Evolutionary conservation across 2,113 vertebrate species (phyloP), one percentile per base, ranked within the genome.

Genomic region (Hirundichthys speculiger): DNA sequence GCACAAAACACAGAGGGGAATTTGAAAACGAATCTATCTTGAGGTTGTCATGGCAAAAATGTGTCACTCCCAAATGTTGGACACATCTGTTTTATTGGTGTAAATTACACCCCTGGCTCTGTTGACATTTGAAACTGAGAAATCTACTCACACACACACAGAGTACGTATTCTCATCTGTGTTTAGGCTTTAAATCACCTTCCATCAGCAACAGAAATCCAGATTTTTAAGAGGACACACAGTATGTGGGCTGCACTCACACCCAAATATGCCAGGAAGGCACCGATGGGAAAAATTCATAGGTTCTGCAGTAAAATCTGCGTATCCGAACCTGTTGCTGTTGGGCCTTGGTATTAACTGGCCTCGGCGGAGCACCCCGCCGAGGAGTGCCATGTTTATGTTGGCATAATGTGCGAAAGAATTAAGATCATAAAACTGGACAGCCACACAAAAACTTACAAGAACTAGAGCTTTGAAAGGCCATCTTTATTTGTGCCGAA

Each of bases 351-450:
- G 88, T 64, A 93, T 95, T 96, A 96, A 98, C 88, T 90, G 90
- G 90, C 92, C 94, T 94, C 95, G 59, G 85, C 68, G 93, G 96
- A 95, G 92, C 90, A 89, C 94, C 93, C 95, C 92, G 89, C 87
- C 81, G 95, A 88, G 95, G 90, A 91, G 92, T 73, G 5, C 90
- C 93, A 91, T 98, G 96, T 99, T 99, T 97, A 98, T 96, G 95
- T 94, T 95, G 94, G 96, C 96, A 96, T 96, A 97, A 97, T 96
- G 96, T 94, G 94, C 90, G 74, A 95, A 94, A 96, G 95, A 95
- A 98, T 96, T 96, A 94, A 95, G 94, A 94, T 94, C 94, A 62
- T 98, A 98, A 98, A 99, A 97, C 93, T 93, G 91, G 91, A 92
- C 89, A 93, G 94, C 95, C 96, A 96, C 94, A 95, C 94, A 96